Conservation (phyloP, 1,140 invertebrate species). For the Apis dorsata region DNA sequence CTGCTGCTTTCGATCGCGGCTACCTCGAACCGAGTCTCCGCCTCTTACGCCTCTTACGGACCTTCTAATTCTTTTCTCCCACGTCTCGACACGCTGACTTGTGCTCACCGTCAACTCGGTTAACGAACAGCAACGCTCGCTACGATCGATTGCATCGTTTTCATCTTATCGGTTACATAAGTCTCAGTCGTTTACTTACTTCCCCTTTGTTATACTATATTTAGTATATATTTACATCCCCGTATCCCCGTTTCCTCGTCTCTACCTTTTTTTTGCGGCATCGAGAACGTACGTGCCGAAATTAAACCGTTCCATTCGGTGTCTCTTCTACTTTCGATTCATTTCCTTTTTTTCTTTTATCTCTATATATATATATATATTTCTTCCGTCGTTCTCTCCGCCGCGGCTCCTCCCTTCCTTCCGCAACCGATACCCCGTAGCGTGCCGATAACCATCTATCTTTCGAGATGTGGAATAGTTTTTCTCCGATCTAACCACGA, state of each 20-base stretch:
- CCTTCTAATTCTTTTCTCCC: conserved; percentile 3
- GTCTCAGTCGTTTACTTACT: conserved; percentile 2
- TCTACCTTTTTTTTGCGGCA: neutral
- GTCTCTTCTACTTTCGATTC: neutral
- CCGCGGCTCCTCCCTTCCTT: neutral
- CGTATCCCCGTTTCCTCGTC: neutral
- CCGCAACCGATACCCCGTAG: neutral
- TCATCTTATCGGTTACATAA: neutral
- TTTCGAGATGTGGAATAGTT: conserved; percentile 31
- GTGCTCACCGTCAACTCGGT: conserved; percentile 16
- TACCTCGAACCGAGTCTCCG: neutral
- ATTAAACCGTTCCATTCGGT: no score
- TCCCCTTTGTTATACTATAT: neutral
- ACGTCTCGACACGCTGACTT: conserved; percentile 37
- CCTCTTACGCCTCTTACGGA: neutral
- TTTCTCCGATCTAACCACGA: conserved; percentile 40
- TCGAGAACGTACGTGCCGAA: neutral
- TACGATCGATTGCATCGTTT: conserved; percentile 3
- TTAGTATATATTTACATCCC: neutral
- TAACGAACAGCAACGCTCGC: conserved; percentile 24
- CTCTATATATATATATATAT: neutral
- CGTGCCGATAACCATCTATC: neutral
- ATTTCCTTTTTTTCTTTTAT: conserved; percentile 25
- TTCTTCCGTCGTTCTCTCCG: neutral
- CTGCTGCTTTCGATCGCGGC: conserved; percentile 30